phyloP scores from a whole-genome alignment of 2,797 vertebrate genomes.

The Capromys pilorides region DNA sequence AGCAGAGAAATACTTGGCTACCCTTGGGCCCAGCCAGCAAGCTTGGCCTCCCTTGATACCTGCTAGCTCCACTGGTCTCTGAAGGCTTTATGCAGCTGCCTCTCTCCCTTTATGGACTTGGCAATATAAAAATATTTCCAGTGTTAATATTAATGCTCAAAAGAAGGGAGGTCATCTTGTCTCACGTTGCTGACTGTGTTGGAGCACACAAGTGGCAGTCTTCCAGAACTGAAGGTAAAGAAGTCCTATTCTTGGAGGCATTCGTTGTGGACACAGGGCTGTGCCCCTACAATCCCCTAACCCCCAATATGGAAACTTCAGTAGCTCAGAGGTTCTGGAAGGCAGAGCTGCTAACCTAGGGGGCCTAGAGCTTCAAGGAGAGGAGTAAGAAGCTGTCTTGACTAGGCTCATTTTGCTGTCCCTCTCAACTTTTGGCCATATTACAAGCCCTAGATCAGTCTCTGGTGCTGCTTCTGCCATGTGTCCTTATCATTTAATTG shows the following conservation, averaged over 20 bases:
- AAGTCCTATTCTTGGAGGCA: constrained; percentile 19
- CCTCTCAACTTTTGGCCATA: not conserved
- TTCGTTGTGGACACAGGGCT: not conserved
- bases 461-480: constrained; percentile 25
- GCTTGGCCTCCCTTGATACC: not conserved
- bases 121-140: constrained; percentile 52
- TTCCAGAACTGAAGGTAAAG: constrained; percentile 1
- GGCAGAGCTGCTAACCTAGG: not conserved
- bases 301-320: not conserved
- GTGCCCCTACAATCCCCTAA: no score
- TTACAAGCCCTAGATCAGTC: constrained; percentile 1
- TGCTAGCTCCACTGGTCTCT: not conserved
- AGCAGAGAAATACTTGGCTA: not conserved
- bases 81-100: not conserved
- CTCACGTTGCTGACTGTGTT: constrained; percentile 34
- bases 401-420: not conserved
- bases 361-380: not conserved
- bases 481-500: constrained; percentile 6
- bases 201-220: not conserved
- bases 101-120: not conserved
- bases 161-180: not conserved
- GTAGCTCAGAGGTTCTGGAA: not conserved
- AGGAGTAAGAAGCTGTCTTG: not conserved
- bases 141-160: constrained; percentile 20
- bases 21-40: not conserved